Evolutionary conservation across 2,797 vertebrate species (phyloP), one percentile per base, ranked within the genome.

Genomic region (Sebastes wilsoni): DNA sequence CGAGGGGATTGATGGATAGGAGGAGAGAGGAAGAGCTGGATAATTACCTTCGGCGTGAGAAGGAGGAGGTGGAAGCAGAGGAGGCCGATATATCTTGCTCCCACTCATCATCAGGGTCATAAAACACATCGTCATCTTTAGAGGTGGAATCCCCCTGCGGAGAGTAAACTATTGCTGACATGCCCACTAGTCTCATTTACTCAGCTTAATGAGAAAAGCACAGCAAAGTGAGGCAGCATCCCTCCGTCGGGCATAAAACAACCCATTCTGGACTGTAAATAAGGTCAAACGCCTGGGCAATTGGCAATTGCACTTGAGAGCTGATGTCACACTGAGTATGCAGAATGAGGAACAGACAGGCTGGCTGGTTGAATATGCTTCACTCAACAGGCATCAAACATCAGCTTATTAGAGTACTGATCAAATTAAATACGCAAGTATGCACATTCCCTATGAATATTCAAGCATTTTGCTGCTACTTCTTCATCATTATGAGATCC

Each of bases 31-130:
- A 76, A 70, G 62, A 61, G 54, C 66, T 69, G 79, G 64, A 81
- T 87, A 90, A 88, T 84, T 95, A 99, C 98, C 97, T 97, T 90
- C 97, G 96, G 66, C 96, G 96, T 82, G 98, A 99, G 84, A 99
- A 94, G 16, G 93, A 95, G 30, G 96, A 96, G 64, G 95, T 46
- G 0, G 96, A 87, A 49, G 89, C 72, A 20, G 95, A 95, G 32
- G 93, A 92, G 68, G 92, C 93, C 32, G 96, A 96, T 91, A 99
- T 89, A 93, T 99, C 98, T 79, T 96, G 97, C 78, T 99, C 98
- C 99, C 99, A 99, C 83, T 98, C 97, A 93, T 99, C 98, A 90
- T 94, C 94, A 64, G 98, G 98, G 87, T 97, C 96, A 84, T 97
- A 98, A 96, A 99, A 98, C 79, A 99, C 91, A 60, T 97, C 96